phyloP scores from a whole-genome alignment of 2,797 vertebrate species.

The Remorina albescens region DNA sequence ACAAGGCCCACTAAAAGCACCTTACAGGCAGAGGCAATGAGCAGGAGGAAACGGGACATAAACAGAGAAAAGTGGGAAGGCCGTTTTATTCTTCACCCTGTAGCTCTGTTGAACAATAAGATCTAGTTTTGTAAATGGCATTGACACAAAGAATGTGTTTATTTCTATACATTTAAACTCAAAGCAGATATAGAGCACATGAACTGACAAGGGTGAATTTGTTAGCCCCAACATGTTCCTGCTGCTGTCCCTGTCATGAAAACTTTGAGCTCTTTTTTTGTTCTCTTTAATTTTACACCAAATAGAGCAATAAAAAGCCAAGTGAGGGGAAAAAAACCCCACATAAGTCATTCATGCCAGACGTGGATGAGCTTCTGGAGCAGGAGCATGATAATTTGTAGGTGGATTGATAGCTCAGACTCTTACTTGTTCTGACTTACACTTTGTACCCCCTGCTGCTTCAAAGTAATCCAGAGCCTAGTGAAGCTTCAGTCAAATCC shows the following conservation, averaged over 20 bases:
- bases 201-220: conserved; percentile 50
- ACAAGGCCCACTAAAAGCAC: conserved; percentile 79
- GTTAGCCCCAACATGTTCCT: conserved; percentile 45
- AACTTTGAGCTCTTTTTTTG: conserved; percentile 47
- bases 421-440: conserved; percentile 58
- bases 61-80: conserved; percentile 64
- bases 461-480: conserved; percentile 65
- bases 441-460: conserved; percentile 62
- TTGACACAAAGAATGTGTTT: conserved; percentile 60
- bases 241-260: conserved; percentile 52
- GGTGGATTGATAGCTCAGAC: conserved; percentile 61
- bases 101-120: conserved; percentile 36
- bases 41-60: conserved; percentile 65
- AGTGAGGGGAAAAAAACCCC: conserved; percentile 15
- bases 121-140: conserved; percentile 46
- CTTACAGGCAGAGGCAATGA: conserved; percentile 78
- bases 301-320: conserved; percentile 57
- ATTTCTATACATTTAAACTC: conserved; percentile 62
- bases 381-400: conserved; percentile 66
- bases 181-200: conserved; percentile 47
- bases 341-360: conserved; percentile 48
- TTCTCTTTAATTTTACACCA: conserved; percentile 62
- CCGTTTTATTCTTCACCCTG: conserved; percentile 61
- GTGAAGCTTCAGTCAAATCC: conserved; percentile 63
- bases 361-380: conserved; percentile 45